Conservation (phyloP, 1,140 invertebrate genomes). For the Himalopsyche phryganea region DNA sequence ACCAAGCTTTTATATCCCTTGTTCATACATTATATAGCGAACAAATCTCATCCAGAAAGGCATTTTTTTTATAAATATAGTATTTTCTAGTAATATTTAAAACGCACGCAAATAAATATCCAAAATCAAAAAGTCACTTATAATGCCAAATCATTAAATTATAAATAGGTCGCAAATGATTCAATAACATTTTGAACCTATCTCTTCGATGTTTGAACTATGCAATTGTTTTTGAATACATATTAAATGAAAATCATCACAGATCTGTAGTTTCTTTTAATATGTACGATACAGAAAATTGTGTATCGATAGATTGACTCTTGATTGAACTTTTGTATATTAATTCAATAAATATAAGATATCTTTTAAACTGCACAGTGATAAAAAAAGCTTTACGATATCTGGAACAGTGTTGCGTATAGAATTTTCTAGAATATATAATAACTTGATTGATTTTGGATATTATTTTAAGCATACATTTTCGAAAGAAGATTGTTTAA, state of each 20-base stretch:
- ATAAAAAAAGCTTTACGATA: no score
- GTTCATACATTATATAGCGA: constrained; percentile 32
- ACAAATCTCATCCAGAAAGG: constrained; percentile 31
- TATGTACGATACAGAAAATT: constrained; percentile 2
- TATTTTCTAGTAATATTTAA: constrained; percentile 5
- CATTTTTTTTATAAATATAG: constrained; percentile 30
- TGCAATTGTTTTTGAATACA: not conserved
- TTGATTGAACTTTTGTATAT: no score
- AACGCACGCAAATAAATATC: constrained; percentile 12
- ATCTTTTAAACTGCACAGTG: no score
- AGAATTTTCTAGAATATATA: no score
- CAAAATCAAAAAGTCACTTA: constrained; percentile 10
- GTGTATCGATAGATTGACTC: not conserved
- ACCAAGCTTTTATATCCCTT: constrained; percentile 33
- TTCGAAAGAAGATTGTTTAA: not conserved
- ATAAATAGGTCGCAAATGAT: no score
- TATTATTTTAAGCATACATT: not conserved
- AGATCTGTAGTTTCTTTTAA: constrained; percentile 4
- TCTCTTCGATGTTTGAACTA: not conserved
- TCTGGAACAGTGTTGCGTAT: no score
- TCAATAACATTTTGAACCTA: not conserved
- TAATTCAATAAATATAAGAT: no score
- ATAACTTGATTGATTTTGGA: constrained; percentile 2
- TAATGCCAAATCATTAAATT: no score
- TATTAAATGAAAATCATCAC: not conserved